phyloP scores from a whole-genome alignment of 2,797 vertebrate species.

The Lophura swinhoii region DNA sequence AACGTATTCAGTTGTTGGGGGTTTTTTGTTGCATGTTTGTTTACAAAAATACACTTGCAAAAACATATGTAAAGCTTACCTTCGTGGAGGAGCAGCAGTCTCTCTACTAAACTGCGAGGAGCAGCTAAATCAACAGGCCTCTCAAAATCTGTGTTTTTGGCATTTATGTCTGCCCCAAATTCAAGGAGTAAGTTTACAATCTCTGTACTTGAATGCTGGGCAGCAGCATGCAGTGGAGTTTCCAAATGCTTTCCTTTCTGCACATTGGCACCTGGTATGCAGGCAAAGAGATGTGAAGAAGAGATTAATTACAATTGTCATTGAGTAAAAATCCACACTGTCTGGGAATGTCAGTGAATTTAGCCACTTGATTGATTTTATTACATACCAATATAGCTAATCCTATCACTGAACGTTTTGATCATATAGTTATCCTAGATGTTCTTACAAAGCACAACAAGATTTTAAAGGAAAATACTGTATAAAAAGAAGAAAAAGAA shows the following conservation, averaged over 20 bases:
- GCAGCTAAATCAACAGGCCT: slow-evolving; percentile 89
- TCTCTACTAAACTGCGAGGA: slow-evolving; percentile 89
- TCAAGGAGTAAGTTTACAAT: slow-evolving; percentile 90
- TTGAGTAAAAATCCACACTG: background rate
- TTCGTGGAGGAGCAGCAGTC: slow-evolving; percentile 89
- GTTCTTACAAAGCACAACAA: background rate
- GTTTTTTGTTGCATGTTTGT: background rate
- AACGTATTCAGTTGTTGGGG: background rate
- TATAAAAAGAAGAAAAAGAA: background rate
- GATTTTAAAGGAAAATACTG: background rate
- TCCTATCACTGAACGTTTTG: background rate
- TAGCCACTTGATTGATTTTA: background rate
- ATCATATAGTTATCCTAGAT: background rate
- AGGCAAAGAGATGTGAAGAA: rapidly evolving
- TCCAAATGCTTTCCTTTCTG: slow-evolving; percentile 91
- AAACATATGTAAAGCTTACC: slow-evolving; percentile 75
- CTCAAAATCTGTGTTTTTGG: slow-evolving; percentile 89
- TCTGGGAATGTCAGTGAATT: background rate
- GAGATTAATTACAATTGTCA: background rate
- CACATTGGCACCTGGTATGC: slow-evolving; percentile 89
- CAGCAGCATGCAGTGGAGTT: slow-evolving; percentile 91
- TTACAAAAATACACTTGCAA: background rate
- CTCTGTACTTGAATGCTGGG: slow-evolving; percentile 87
- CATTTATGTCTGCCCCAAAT: slow-evolving; percentile 93
- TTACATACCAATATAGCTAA: background rate